Conservation (phyloP, 2,797 vertebrate species). For the Esox lucius region DNA sequence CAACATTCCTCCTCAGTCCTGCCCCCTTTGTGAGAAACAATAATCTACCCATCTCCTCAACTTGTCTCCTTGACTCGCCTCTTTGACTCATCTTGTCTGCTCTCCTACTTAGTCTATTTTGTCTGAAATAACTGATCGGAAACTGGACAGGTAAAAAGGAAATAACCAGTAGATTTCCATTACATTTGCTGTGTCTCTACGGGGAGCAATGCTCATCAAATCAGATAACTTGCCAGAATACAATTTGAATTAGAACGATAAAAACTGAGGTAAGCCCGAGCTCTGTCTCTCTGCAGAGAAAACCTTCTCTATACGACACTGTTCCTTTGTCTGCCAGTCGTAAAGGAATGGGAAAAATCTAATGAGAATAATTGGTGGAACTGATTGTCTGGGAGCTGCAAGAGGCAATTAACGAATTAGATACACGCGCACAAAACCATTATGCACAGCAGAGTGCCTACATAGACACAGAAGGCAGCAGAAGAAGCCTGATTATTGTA, state of each 20-base stretch:
- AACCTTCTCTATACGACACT: not conserved
- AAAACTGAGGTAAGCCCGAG: not conserved
- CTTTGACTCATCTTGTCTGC: no score
- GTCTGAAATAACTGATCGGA: no score
- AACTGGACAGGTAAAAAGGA: no score
- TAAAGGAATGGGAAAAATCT: not conserved
- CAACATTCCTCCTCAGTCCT: no score
- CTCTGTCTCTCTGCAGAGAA: not conserved
- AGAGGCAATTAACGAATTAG: not conserved
- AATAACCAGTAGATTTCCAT: no score
- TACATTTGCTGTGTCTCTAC: no score
- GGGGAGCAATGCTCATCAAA: no score
- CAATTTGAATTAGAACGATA: not conserved
- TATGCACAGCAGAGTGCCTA: not conserved
- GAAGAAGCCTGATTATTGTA: not conserved
- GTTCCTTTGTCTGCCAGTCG: not conserved
- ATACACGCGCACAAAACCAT: not conserved
- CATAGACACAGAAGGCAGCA: not conserved
- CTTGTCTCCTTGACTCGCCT: no score
- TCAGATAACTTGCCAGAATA: no score
- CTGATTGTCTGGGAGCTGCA: constrained; percentile 1
- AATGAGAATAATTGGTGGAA: constrained; percentile 9
- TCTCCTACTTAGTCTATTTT: no score
- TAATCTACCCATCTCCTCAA: no score
- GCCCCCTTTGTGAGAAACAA: no score